Base-by-base conservation (phyloP, 2,797 vertebrate species). In the Sphaeramia orbicularis region DNA sequence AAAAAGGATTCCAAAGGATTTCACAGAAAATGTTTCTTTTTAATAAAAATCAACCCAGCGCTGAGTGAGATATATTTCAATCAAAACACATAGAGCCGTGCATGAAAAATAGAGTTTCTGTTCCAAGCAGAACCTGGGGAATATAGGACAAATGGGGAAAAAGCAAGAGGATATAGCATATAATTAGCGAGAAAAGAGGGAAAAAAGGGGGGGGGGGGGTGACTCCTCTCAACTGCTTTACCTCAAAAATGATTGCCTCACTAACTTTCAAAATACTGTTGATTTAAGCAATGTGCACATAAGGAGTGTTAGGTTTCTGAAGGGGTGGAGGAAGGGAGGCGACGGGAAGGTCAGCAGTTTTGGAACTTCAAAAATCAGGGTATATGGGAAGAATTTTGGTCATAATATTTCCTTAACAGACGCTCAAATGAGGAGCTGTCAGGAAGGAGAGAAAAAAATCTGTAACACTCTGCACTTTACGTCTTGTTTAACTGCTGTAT, bases 251-350 rank as follows among this genome's bases (percentile, higher is more conserved):
- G 81, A 90, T 85, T 86, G 85, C 82, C 84, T 90, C 84, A 87
- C 80, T 83, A 86, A 87, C 87, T 89, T 86, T 87, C 66, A 85
- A 84, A 92, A 87, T 78, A 58, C 86, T 89, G 90, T 91, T 89
- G 86, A 88, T 90, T 92, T 88, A 91, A 91, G 89, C 84, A 77
- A 74, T 80, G 76, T 73, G 78, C 74, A 74, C 85, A 86, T 65
- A 71, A 82, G 66, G 66, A 60, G 81, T 80, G 78, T 90, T 76
- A 14, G 74, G 80, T 91, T 91, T 86, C 91, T 60, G 67, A 57
- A 60, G 36, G 51, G 58, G n/a, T 13, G 62, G 77, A 45, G 61
- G 42, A 45, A 8, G 60, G 44, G 36, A 47, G 74, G 48, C 13
- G 48, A 60, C 44, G 44, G 60, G 76, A 52, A 78, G 81, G 86